These are phyloP conservation scores for Danionella dracula DNA, from an alignment of 2,797 vertebrate genomes.

Conservation along the genomic window DNA sequence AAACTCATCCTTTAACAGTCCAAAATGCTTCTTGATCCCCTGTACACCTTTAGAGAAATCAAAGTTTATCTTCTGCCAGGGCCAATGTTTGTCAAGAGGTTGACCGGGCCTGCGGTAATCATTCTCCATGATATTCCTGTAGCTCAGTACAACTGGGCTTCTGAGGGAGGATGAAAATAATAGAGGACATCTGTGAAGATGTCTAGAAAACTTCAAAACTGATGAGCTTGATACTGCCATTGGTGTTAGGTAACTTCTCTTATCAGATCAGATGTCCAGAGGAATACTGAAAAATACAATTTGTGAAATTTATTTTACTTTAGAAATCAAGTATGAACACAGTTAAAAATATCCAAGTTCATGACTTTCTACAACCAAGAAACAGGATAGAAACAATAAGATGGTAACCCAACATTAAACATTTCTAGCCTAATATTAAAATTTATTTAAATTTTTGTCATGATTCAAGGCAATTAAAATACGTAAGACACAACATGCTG, in stretches of 20 bases:
- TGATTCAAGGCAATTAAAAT: too few relatives aligned
- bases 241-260: background rate
- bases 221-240: constrained; percentile 51
- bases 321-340: too few relatives aligned
- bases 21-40: constrained; percentile 72
- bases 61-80: constrained; percentile 69
- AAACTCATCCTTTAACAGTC: constrained; percentile 71
- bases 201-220: constrained; percentile 37
- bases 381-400: too few relatives aligned
- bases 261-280: background rate
- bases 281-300: constrained; percentile 38
- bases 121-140: constrained; percentile 43
- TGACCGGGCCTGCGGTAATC: constrained; percentile 77
- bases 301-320: too few relatives aligned
- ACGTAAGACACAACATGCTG: too few relatives aligned
- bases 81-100: constrained; percentile 56
- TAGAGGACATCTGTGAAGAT: constrained; percentile 30
- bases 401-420: too few relatives aligned
- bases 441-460: too few relatives aligned
- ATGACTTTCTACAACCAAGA: too few relatives aligned
- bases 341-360: too few relatives aligned
- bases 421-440: too few relatives aligned
- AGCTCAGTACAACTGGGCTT: constrained; percentile 26
- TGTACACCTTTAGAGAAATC: constrained; percentile 73
- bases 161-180: constrained; percentile 29